A percentile compares a stretch with the other conserved stretches of the same genome.
Conservation (phyloP, 2,888 invertebrate genomes). For the Scaeva pyrastri region DNA sequence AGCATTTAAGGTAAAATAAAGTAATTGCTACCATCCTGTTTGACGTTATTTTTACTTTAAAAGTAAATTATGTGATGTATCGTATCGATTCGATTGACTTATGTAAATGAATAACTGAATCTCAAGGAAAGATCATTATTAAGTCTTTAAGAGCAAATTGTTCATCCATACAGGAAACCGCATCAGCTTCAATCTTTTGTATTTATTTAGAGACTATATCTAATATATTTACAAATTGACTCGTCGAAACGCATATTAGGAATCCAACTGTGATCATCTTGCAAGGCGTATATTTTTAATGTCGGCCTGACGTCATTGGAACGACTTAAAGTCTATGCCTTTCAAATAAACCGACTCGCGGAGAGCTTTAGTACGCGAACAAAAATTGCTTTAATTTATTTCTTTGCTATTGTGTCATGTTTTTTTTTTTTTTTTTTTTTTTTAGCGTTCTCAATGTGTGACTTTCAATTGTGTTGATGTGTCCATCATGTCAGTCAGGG, state of each 20-base stretch:
- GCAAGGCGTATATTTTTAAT: conserved; percentile 60
- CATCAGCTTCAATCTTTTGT: conserved; percentile 58
- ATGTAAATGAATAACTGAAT: neutral
- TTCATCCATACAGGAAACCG: conserved; percentile 64
- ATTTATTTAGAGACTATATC: conserved; percentile 23
- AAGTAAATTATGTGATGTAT: neutral
- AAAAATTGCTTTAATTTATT: conserved; percentile 68
- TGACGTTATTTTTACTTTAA: too few relatives aligned
- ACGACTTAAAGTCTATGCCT: conserved; percentile 71
- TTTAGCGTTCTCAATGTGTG: conserved; percentile 56
- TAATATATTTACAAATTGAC: conserved; percentile 46
- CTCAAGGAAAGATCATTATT: neutral
- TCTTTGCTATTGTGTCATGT: conserved; percentile 64
- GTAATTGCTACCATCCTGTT: too few relatives aligned
- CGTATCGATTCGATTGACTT: neutral
- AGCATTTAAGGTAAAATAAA: too few relatives aligned
- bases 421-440: conserved; percentile 28
- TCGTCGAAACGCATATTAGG: conserved; percentile 57
- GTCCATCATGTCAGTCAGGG: conserved; percentile 57
- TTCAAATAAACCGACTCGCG: conserved; percentile 69
- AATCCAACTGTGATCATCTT: conserved; percentile 72
- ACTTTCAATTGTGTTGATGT: conserved; percentile 67
- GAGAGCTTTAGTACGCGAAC: conserved; percentile 47
- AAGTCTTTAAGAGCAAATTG: conserved; percentile 40
- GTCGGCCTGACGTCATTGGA: conserved; percentile 65